Evolutionary conservation across 2,888 invertebrate species (phyloP), one percentile per base, ranked within the genome.

Genomic region (Anagyrus pseudococci): DNA sequence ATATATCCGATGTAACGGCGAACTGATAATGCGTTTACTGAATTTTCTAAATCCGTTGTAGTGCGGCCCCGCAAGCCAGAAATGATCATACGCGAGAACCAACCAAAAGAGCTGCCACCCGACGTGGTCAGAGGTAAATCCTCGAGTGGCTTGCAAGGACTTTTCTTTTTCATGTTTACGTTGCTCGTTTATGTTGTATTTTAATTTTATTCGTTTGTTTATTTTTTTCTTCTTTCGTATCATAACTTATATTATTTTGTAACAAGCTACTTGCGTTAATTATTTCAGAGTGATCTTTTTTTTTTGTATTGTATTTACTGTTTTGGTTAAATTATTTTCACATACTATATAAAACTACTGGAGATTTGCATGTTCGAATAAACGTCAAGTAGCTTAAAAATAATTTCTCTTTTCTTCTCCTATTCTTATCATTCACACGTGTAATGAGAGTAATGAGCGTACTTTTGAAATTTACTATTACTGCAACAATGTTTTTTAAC

Each of bases 21-120:
- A n/a, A n/a, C n/a, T n/a, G n/a, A n/a, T n/a, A n/a, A n/a, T 13
- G 13, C 19, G 29, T 13, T 23, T 48, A 60, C 23, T 58, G 29
- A 62, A 60, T 50, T 10, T 55, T 59, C 22, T 37, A 20, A 56
- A 69, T 75, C 67, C 74, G 71, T 75, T 72, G 33, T 77, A 86
- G 89, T 87, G 62, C 84, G 86, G 71, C 88, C 89, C 52, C 87
- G 88, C 79, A 92, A 90, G 80, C 91, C 91, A 69, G 93, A 94
- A 83, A 85, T 94, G 84, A 95, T 96, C 71, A 94, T 96, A 75
- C 88, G 94, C 72, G 96, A 96, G 84, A 96, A 93, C 82, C 91
- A 93, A 80, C 96, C 96, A 2, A 83, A 89, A 69, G 94, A 94
- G 82, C 84, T 95, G 76, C 95, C 95, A 68, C 93, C 94, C 73